A percentile compares a stretch with the other conserved stretches of the same genome.
Conservation (phyloP, 35 echinoderm and acorn worm genomes). For the Apostichopus japonicus region DNA sequence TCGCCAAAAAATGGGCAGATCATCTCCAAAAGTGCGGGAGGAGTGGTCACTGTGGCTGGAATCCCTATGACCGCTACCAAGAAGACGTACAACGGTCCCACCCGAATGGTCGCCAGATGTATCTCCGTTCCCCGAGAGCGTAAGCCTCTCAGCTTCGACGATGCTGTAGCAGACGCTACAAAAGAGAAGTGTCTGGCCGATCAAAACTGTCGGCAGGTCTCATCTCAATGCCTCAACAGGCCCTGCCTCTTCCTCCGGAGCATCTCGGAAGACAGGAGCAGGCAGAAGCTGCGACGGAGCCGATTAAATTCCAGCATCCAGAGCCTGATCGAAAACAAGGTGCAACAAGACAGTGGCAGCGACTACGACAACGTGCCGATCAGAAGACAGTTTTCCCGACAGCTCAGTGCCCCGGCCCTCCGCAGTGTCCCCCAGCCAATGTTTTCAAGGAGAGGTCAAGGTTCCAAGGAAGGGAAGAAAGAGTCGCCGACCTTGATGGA, state of each 20-base stretch:
- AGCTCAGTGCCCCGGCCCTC: conserved; percentile 24
- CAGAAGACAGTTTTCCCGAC: neutral
- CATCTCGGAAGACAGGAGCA: conserved; percentile 6
- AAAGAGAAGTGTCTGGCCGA: conserved; percentile 39
- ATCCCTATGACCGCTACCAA: conserved; percentile 28
- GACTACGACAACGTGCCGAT: conserved; percentile 35
- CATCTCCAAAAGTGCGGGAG: neutral
- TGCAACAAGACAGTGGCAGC: conserved; percentile 7
- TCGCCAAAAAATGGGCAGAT: neutral
- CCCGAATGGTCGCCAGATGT: conserved; percentile 34
- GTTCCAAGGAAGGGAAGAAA: neutral
- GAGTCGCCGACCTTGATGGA: neutral
- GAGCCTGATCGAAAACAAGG: conserved; percentile 1
- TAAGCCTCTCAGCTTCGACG: conserved; percentile 27
- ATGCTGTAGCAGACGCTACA: conserved; percentile 28
- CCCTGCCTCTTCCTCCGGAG: conserved; percentile 27
- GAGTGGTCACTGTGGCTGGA: neutral
- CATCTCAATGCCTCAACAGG: conserved; percentile 37
- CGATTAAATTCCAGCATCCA: conserved; percentile 18
- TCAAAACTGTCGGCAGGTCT: conserved; percentile 36
- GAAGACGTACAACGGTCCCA: conserved; percentile 25
- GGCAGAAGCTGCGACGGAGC: neutral
- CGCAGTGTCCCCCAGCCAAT: neutral
- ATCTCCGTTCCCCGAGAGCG: conserved; percentile 19
- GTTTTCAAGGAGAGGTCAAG: neutral